Evolutionary conservation across 2,797 vertebrate genomes (phyloP).

Genomic region (Hoplostethus atlanticus): DNA sequence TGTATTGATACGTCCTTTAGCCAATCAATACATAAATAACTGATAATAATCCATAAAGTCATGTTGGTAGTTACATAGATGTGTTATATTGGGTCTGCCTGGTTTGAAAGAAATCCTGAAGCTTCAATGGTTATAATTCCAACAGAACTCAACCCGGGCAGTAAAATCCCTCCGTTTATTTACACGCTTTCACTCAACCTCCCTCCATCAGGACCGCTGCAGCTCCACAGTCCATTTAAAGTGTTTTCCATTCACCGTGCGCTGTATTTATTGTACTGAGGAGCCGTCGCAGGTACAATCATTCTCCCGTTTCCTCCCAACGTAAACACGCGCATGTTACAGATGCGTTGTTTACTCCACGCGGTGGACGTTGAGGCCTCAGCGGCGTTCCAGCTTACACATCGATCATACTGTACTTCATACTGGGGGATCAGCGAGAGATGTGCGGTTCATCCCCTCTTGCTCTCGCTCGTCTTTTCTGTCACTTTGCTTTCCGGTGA

Average conservation of each 20-base stretch:
- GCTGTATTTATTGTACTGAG: slow-evolving; percentile 23
- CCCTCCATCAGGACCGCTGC: too few species aligned
- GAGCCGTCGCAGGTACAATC: slow-evolving; percentile 2
- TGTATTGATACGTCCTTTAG: too few species aligned
- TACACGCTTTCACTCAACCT: background rate
- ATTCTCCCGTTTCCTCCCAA: slow-evolving; percentile 24
- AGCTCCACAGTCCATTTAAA: slow-evolving; percentile 29
- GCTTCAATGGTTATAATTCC: slow-evolving; percentile 1
- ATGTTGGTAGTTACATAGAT: too few species aligned
- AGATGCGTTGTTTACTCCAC: background rate
- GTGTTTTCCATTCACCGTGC: slow-evolving; percentile 11
- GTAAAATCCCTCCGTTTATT: background rate
- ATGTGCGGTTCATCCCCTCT: background rate
- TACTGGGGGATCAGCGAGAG: background rate
- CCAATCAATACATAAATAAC: too few species aligned
- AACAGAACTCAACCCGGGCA: background rate
- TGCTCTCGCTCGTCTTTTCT: too few species aligned
- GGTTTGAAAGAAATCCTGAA: background rate
- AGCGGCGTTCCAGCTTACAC: too few species aligned
- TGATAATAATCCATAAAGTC: too few species aligned
- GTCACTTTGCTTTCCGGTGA: too few species aligned
- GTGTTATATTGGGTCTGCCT: background rate
- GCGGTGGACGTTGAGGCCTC: background rate
- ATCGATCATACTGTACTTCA: background rate
- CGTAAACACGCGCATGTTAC: slow-evolving; percentile 14